These are phyloP conservation scores for Zapornia atra DNA, from an alignment of 2,113 vertebrate genomes.

Conservation along the genomic window DNA sequence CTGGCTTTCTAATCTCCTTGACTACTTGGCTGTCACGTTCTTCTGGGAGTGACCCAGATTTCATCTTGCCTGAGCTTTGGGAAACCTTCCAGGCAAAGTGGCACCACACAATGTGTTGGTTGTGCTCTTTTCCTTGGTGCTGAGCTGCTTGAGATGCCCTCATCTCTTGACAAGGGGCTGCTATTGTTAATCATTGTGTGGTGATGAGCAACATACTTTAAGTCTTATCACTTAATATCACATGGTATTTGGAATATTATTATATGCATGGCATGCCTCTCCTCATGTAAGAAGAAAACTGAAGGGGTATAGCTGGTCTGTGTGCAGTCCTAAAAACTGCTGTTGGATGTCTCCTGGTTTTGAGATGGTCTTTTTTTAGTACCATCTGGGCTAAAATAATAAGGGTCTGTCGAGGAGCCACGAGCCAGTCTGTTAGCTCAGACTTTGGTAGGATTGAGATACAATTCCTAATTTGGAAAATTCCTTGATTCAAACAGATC, in stretches of 20 bases:
- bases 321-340: neutral
- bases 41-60: neutral
- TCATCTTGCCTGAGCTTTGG: neutral
- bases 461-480: constrained; percentile 60
- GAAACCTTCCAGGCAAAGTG: neutral
- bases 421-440: neutral
- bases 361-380: constrained; percentile 44
- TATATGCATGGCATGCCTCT: neutral
- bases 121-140: neutral
- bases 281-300: neutral
- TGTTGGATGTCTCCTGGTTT: neutral
- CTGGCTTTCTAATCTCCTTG: neutral
- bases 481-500: neutral
- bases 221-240: neutral
- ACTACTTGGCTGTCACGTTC: neutral
- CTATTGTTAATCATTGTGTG: neutral
- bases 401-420: neutral
- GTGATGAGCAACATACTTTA: neutral
- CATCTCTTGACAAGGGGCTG: neutral
- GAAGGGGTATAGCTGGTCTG: neutral
- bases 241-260: neutral
- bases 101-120: accelerated
- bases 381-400: constrained; percentile 9
- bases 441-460: neutral
- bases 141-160: neutral